phyloP scores from a whole-genome alignment of 2,797 vertebrate genomes.

The Protosalanx chinensis region DNA sequence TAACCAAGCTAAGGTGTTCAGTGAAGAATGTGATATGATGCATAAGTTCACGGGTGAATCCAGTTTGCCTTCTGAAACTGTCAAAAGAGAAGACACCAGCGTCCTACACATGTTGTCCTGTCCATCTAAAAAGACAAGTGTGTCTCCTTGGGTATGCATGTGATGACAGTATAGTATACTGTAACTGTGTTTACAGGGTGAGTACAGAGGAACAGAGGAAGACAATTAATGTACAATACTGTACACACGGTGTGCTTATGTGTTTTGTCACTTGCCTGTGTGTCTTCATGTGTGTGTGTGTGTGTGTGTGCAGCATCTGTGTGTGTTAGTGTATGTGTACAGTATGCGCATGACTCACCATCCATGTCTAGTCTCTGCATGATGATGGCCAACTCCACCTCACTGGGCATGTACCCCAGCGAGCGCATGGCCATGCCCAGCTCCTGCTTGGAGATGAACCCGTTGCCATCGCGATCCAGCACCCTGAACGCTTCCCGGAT shows the following conservation, averaged over 20 bases:
- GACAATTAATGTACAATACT: too few species aligned
- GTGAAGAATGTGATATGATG: conserved; percentile 4
- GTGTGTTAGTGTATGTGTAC: conserved; percentile 11
- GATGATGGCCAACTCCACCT: conserved; percentile 87
- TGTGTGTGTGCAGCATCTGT: conserved; percentile 19
- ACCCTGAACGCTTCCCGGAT: conserved; percentile 91
- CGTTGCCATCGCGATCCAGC: conserved; percentile 85
- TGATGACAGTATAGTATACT: neutral
- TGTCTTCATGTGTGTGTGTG: neutral
- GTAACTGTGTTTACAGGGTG: neutral
- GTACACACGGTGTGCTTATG: too few species aligned
- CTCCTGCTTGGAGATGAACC: conserved; percentile 89
- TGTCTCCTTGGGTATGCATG: conserved; percentile 55
- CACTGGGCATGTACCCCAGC: conserved; percentile 86
- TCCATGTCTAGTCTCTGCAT: conserved; percentile 90
- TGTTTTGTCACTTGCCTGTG: neutral
- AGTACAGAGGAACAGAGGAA: neutral
- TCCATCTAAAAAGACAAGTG: neutral
- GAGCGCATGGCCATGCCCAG: conserved; percentile 89
- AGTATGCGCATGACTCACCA: conserved; percentile 65
- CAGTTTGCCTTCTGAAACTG: neutral
- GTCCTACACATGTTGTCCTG: neutral
- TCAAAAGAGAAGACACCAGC: neutral
- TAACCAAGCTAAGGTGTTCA: conserved; percentile 19
- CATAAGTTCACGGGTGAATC: neutral